Evolutionary conservation across 2,888 invertebrate species (phyloP).

Genomic region (Pheosia tremula): DNA sequence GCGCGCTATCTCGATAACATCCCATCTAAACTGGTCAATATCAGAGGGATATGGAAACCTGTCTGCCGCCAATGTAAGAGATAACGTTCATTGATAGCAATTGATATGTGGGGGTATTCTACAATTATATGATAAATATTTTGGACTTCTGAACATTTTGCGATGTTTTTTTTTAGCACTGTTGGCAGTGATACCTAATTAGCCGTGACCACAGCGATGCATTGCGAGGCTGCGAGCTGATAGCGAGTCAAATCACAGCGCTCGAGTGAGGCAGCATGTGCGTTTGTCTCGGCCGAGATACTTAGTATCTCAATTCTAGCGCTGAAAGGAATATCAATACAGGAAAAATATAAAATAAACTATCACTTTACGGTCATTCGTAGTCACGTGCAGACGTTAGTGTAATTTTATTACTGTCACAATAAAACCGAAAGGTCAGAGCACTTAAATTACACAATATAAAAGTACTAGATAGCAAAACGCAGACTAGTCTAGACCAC

Average conservation of each 20-base stretch:
- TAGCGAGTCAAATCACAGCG: no score
- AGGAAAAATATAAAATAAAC: slow-evolving; percentile 2
- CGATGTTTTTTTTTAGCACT: no score
- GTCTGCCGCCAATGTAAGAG: background rate
- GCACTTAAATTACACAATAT: slow-evolving; percentile 32
- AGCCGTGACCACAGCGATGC: no score
- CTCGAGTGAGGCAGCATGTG: no score
- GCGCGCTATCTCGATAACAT: slow-evolving; percentile 1
- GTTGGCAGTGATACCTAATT: no score
- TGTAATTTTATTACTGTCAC: slow-evolving; percentile 1
- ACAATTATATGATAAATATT: no score
- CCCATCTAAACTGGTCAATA: slow-evolving; percentile 4
- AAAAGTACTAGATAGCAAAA: slow-evolving; percentile 19
- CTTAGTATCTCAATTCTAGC: background rate
- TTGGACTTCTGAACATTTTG: no score
- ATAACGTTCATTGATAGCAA: background rate
- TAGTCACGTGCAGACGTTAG: slow-evolving; percentile 2
- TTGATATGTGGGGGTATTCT: background rate
- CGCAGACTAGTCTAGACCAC: slow-evolving; percentile 30
- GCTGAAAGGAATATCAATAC: slow-evolving; percentile 2
- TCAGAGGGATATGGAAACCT: background rate
- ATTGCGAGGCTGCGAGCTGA: no score
- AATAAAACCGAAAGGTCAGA: slow-evolving; percentile 29
- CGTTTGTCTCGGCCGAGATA: background rate
- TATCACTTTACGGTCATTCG: background rate